Evolutionary conservation across 2,888 invertebrate genomes (phyloP).

Genomic region (Watsonalla cultraria): DNA sequence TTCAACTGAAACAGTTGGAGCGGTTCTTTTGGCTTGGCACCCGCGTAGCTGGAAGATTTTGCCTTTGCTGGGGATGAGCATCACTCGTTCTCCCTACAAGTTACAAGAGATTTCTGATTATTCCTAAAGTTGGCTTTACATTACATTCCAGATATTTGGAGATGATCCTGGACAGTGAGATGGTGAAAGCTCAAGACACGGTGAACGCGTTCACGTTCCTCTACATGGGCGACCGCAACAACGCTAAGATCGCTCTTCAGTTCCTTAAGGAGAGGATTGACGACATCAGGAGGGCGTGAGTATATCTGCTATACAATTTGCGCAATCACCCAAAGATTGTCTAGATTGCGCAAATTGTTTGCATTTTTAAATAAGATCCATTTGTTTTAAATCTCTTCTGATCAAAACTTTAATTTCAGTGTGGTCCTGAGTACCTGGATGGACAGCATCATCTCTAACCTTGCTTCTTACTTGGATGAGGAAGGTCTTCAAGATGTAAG

Average conservation of each 20-base stretch:
- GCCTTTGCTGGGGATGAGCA: no score
- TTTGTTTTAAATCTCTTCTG: no score
- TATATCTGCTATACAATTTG: not conserved
- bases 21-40: no score
- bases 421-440: slow-evolving; percentile 54
- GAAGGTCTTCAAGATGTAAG: slow-evolving; percentile 61
- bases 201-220: slow-evolving; percentile 61
- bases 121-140: no score
- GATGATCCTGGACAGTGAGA: slow-evolving; percentile 42
- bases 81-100: no score
- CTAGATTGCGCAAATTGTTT: no score
- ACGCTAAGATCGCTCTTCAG: slow-evolving; percentile 46
- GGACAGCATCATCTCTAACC: slow-evolving; percentile 39
- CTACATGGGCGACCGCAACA: slow-evolving; percentile 53
- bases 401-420: slow-evolving; percentile 23
- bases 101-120: no score
- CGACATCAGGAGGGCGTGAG: slow-evolving; percentile 51
- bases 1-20: no score
- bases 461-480: slow-evolving; percentile 54
- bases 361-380: no score
- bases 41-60: no score
- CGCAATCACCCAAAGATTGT: no score
- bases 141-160: slow-evolving; percentile 41
- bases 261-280: slow-evolving; percentile 46
- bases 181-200: slow-evolving; percentile 62